Conservation (phyloP, 2,888 invertebrate species). For the Anticlea derivata region DNA sequence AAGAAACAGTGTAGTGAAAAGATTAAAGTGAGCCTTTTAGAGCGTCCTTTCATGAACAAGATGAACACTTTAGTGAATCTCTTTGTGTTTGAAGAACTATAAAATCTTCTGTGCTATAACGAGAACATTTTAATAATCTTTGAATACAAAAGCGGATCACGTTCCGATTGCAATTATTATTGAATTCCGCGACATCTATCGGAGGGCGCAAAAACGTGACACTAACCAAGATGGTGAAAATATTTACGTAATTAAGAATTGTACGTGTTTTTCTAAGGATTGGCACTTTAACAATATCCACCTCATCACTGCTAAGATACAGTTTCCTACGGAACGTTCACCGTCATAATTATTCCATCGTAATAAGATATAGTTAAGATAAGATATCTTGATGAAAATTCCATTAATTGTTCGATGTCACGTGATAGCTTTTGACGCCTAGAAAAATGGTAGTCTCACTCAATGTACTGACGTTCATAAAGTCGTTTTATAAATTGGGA, state of each 20-base stretch:
- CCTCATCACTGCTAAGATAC: background rate
- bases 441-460: no score
- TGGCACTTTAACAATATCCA: conserved; percentile 66
- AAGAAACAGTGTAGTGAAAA: no score
- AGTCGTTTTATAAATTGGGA: no score
- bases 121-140: conserved; percentile 21
- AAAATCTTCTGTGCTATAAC: conserved; percentile 2
- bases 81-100: background rate
- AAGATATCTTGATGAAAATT: no score
- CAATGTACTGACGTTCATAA: no score
- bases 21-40: no score
- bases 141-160: conserved; percentile 21
- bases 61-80: no score
- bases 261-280: conserved; percentile 47
- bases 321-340: background rate
- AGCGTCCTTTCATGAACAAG: no score
- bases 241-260: conserved; percentile 58
- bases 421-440: no score
- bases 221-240: conserved; percentile 44
- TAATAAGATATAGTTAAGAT: no score
- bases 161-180: conserved; percentile 28
- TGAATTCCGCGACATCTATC: conserved; percentile 30
- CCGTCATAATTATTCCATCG: no score
- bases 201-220: conserved; percentile 52
- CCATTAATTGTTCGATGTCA: no score